Conservation (phyloP, 1,140 invertebrate genomes). For the Caerostris extrusa region DNA sequence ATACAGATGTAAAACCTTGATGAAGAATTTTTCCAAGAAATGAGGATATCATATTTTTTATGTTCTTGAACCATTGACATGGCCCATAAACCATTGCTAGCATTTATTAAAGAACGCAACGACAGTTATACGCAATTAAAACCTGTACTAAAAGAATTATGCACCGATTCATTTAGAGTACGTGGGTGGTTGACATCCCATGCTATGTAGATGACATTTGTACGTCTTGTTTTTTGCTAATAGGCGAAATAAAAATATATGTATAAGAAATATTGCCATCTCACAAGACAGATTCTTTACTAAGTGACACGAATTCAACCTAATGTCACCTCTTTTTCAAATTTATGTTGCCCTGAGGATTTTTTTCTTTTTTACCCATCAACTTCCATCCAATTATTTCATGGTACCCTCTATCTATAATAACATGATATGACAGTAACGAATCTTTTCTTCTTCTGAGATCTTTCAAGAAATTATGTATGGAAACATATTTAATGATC, state of each 20-base stretch:
- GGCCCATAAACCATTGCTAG: neutral
- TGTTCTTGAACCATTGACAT: neutral
- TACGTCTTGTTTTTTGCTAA: neutral
- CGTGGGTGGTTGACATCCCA: neutral
- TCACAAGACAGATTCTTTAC: neutral
- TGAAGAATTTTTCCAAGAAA: neutral
- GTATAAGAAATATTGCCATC: neutral
- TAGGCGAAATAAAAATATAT: neutral
- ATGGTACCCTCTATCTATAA: neutral
- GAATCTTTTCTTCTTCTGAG: neutral
- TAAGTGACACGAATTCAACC: neutral
- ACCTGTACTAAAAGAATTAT: neutral
- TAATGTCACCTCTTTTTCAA: neutral
- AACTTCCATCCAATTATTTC: slow-evolving; percentile 24
- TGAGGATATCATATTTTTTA: neutral
- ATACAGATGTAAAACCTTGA: neutral
- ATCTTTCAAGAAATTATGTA: neutral
- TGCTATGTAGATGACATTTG: neutral
- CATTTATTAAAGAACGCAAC: neutral
- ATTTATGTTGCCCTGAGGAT: neutral
- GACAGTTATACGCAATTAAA: slow-evolving; percentile 24
- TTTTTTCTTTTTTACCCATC: neutral
- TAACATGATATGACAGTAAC: neutral
- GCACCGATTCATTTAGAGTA: neutral
- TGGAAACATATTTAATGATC: neutral